Evolutionary conservation across 1,140 invertebrate genomes (phyloP), one percentile per base, ranked within the genome.

Genomic region (Papilio glaucus): DNA sequence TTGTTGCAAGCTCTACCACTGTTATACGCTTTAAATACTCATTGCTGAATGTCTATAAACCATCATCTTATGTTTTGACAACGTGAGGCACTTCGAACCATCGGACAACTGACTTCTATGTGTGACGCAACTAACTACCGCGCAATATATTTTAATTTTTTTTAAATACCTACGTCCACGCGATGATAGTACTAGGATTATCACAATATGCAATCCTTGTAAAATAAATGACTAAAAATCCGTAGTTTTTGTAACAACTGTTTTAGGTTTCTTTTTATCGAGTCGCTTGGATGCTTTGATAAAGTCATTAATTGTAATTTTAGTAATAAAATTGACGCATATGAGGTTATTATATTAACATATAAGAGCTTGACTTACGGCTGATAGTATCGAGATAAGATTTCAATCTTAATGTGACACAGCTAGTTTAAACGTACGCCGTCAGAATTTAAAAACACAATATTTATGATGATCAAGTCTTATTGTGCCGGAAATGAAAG

Each of bases 301-400:
- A n/a, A 62, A 62, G 61, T 62, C 26, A 62, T 62, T 37, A 62
- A 62, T 62, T 62, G 61, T 62, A 37, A 38, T 62, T 38, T 62
- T 38, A 13, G 61, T 62, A 62, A 62, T 62, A 62, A 62, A 33
- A 10, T 62, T 38, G 61, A 62, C 61, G 38, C 61, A 62, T 62
- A 62, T 62, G 33, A 38, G 29, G 61, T 15, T 49, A 62, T 62
- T 33, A 62, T n/a, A 62, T 62, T 62, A 62, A 33, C 61, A 62
- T 62, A 62, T 37, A 62, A 62, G 61, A 62, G 29, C 61, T 62
- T 62, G 61, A 62, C 33, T 62, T 62, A 62, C 38, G 33, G 2
- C 33, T 62, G 61, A 62, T 62, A n/a, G 18, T 53, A 18, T 37
- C n/a, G 15, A 37, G 61, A 62, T 62, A 62, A 62, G 61, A 62